phyloP scores from a whole-genome alignment of 2,888 invertebrate species.

The Leucania comma region DNA sequence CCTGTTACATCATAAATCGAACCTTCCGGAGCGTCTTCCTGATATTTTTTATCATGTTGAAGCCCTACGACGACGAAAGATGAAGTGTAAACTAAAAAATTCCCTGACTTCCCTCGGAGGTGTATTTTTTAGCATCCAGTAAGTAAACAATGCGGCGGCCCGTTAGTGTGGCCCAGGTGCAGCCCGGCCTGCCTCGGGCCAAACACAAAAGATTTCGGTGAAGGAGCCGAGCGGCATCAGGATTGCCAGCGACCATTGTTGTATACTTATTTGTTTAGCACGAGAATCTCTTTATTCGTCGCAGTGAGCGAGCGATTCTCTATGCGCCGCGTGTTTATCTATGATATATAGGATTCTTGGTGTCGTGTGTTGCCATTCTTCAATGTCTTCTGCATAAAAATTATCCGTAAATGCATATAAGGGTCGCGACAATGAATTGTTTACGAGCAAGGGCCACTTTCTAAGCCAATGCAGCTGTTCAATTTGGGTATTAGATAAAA shows the following conservation, averaged over 20 bases:
- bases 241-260: constrained; percentile 81
- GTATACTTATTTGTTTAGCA: constrained; percentile 82
- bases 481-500: constrained; percentile 79
- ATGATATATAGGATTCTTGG: constrained; percentile 84
- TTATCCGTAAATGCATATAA: constrained; percentile 50
- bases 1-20: constrained; percentile 88
- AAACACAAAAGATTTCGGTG: constrained; percentile 88
- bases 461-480: constrained; percentile 80
- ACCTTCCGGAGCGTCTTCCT: constrained; percentile 88
- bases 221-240: constrained; percentile 82
- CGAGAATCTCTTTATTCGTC: constrained; percentile 81
- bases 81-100: constrained; percentile 87
- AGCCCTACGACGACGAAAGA: constrained; percentile 88
- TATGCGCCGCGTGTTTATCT: constrained; percentile 81
- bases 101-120: constrained; percentile 80
- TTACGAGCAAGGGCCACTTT: constrained; percentile 67
- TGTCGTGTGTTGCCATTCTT: constrained; percentile 76
- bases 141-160: constrained; percentile 83
- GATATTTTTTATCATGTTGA: constrained; percentile 84
- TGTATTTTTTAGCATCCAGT: constrained; percentile 81
- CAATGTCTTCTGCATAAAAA: constrained; percentile 70
- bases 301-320: constrained; percentile 73
- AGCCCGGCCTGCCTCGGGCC: constrained; percentile 79
- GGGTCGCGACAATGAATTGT: constrained; percentile 72
- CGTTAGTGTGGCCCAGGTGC: constrained; percentile 85